These are phyloP conservation scores for Diadema setosum DNA, from an alignment of 35 echinoderm and acorn worm species.

Conservation along the genomic window DNA sequence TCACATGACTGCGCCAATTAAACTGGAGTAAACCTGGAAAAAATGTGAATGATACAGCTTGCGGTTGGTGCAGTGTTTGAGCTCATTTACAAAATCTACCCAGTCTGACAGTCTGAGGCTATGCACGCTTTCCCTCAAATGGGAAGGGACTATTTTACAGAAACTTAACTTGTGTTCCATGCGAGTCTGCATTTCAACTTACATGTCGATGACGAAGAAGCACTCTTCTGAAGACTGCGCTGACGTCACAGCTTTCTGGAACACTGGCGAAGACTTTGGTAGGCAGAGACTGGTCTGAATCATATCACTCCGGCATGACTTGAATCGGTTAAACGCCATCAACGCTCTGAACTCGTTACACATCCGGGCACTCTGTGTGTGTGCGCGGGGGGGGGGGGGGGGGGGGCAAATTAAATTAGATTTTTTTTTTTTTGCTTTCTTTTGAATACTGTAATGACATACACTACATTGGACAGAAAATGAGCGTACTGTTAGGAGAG, in stretches of 20 bases:
- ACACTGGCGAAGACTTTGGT: neutral
- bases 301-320: neutral
- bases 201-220: neutral
- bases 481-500: neutral
- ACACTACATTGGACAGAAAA: neutral
- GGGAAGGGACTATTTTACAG: no score
- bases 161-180: no score
- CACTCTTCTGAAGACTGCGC: neutral
- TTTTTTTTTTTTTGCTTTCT: no score
- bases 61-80: no score
- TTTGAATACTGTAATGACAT: neutral
- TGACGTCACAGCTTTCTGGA: neutral
- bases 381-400: neutral
- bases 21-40: no score
- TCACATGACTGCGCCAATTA: no score
- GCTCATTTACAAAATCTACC: no score
- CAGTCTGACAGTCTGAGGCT: no score
- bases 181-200: neutral
- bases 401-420: neutral
- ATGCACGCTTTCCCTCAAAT: no score
- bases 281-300: slow-evolving; percentile 5
- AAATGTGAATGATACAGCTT: no score
- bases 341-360: neutral
- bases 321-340: neutral
- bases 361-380: neutral